phyloP scores from a whole-genome alignment of 2,797 vertebrate species.

The Acipenser oxyrinchus region DNA sequence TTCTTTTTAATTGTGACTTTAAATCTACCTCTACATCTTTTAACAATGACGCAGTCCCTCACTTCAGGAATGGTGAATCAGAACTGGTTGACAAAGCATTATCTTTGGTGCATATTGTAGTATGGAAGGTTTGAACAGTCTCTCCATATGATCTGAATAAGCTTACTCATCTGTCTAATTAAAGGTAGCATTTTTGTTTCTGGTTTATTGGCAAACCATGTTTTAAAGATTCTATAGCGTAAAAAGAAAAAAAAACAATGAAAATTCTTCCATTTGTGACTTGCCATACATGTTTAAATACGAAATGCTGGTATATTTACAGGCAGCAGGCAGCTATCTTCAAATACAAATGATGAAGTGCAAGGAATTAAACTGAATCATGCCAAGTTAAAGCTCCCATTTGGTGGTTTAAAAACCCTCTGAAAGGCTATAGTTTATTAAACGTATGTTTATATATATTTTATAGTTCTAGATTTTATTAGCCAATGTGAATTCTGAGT shows the following conservation, averaged over 20 bases:
- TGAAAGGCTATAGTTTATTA: conserved; percentile 30
- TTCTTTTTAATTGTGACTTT: conserved; percentile 72
- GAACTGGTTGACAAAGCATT: conserved; percentile 65
- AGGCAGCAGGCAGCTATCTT: conserved; percentile 55
- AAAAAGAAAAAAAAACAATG: conserved; percentile 10
- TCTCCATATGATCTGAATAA: conserved; percentile 73
- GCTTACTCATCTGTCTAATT: conserved; percentile 56
- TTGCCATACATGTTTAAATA: conserved; percentile 35
- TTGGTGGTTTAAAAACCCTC: neutral
- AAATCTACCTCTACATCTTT: conserved; percentile 91
- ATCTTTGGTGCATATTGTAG: conserved; percentile 35
- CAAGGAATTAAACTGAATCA: conserved; percentile 44
- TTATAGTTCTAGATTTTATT: conserved; percentile 29
- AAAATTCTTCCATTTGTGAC: conserved; percentile 30
- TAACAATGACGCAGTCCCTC: conserved; percentile 47
- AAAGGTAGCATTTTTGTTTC: conserved; percentile 60
- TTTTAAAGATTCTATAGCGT: conserved; percentile 36
- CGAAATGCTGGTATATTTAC: conserved; percentile 35
- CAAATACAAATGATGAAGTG: conserved; percentile 45
- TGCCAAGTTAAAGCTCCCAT: neutral
- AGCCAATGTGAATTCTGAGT: conserved; percentile 33
- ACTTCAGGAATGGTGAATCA: conserved; percentile 63
- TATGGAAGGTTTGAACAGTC: conserved; percentile 24
- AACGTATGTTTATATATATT: conserved; percentile 18
- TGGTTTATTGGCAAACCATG: conserved; percentile 22